Evolutionary conservation across 23 tunicate species (phyloP).

Genomic region (Pegea sp.): DNA sequence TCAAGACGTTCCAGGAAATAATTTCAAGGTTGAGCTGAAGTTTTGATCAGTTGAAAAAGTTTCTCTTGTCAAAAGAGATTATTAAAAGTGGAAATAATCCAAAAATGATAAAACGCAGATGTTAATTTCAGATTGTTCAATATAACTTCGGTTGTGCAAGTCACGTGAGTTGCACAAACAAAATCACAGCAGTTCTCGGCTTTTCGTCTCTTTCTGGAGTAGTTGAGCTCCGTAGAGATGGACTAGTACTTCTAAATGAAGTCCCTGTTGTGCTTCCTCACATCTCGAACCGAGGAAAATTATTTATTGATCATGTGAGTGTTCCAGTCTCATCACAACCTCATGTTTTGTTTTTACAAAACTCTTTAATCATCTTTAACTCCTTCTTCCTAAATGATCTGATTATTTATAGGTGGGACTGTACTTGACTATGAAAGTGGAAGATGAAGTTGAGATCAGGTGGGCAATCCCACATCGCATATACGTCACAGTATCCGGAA

Average conservation of each 20-base stretch:
- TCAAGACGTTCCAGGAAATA: constrained; percentile 50
- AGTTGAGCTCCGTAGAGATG: constrained; percentile 35
- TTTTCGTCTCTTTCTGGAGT: constrained; percentile 29
- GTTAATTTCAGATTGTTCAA: constrained; percentile 40
- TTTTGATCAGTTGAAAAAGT: background rate
- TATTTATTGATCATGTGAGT: constrained; percentile 36
- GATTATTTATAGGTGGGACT: constrained; percentile 39
- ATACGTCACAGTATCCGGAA: constrained; percentile 53
- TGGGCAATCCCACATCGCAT: constrained; percentile 89
- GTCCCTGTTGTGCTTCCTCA: constrained; percentile 38
- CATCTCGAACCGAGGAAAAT: constrained; percentile 8
- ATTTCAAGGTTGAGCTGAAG: constrained; percentile 30
- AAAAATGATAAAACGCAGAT: no score
- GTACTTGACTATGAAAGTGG: constrained; percentile 28
- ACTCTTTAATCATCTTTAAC: background rate
- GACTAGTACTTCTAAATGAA: constrained; percentile 21
- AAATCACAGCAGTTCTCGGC: constrained; percentile 38
- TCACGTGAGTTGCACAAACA: constrained; percentile 40
- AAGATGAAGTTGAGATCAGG: constrained; percentile 27
- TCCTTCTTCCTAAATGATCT: background rate
- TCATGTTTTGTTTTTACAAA: background rate
- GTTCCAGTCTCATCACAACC: background rate
- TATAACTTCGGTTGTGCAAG: constrained; percentile 69
- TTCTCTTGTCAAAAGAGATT: background rate
- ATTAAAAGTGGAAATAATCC: no score